A percentile compares a stretch with the other conserved stretches of the same genome.
Evolutionary conservation across 2,113 vertebrate genomes (phyloP).

Genomic region (Rhinolophus ferrumequinum): DNA sequence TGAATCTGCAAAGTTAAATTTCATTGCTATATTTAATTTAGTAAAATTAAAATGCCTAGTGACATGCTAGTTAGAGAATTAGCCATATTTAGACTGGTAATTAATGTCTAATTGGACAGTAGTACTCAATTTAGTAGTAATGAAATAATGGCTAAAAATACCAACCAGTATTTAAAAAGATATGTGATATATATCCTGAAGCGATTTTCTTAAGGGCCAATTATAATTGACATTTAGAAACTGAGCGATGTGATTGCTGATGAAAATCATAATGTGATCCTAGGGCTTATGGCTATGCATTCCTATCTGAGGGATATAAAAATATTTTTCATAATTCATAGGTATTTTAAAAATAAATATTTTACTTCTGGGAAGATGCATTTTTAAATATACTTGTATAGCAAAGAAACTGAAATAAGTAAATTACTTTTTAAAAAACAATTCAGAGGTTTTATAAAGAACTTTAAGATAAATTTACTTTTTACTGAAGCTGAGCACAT

Average conservation of each 20-base stretch:
- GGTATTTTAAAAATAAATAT: slow-evolving; percentile 23
- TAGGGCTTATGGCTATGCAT: slow-evolving; percentile 61
- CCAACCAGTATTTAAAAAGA: slow-evolving; percentile 73
- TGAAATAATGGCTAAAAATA: slow-evolving; percentile 84
- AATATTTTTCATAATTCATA: slow-evolving; percentile 11
- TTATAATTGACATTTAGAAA: slow-evolving; percentile 74
- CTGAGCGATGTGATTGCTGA: slow-evolving; percentile 65
- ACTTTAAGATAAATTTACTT: not conserved
- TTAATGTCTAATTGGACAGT: slow-evolving; percentile 82
- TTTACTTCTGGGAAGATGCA: not conserved
- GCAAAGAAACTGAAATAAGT: not conserved
- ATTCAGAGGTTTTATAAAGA: not conserved
- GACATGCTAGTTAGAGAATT: slow-evolving; percentile 79
- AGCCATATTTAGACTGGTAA: slow-evolving; percentile 82
- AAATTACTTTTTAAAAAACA: not conserved
- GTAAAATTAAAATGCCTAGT: slow-evolving; percentile 76
- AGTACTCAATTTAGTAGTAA: slow-evolving; percentile 80
- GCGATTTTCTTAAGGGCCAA: slow-evolving; percentile 82
- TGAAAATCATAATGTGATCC: slow-evolving; percentile 58
- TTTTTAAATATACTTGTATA: not conserved
- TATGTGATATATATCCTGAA: slow-evolving; percentile 76
- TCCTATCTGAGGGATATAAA: slow-evolving; percentile 32
- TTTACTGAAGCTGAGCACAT: not conserved
- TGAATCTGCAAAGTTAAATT: slow-evolving; percentile 73
- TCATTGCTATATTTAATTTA: slow-evolving; percentile 82